phyloP scores from a whole-genome alignment of 2,113 vertebrate genomes.

The Leucoraja erinaceus region DNA sequence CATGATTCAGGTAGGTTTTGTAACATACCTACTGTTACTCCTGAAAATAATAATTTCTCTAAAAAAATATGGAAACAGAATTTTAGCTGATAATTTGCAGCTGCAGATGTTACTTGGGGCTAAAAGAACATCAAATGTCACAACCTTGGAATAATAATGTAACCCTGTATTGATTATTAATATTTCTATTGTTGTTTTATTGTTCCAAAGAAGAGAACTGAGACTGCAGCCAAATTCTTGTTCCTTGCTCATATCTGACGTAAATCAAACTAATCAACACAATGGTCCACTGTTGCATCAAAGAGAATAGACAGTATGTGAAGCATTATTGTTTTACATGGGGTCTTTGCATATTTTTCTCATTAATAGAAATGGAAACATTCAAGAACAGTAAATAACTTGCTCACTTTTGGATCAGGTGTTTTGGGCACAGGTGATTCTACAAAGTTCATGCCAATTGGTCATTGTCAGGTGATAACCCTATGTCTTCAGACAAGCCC shows the following conservation, averaged over 20 bases:
- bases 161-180: not conserved
- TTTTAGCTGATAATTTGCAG: not conserved
- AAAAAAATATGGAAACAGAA: constrained; percentile 10
- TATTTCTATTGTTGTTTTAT: not conserved
- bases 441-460: not conserved
- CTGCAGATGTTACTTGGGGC: not conserved
- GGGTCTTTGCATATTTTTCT: constrained; percentile 1
- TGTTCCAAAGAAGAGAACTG: not conserved
- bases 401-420: not conserved
- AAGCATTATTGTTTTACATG: not conserved
- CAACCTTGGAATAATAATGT: constrained; percentile 1
- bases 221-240: not conserved
- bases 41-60: constrained; percentile 7
- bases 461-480: not conserved
- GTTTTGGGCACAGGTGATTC: not conserved
- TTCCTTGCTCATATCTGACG: no score
- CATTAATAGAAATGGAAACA: not conserved
- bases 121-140: not conserved
- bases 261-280: not conserved
- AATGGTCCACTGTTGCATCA: constrained; percentile 18
- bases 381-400: not conserved
- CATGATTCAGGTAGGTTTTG: no score
- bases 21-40: not conserved
- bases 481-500: no score
- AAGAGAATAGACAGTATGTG: not conserved